A percentile compares a stretch with the other conserved stretches of the same genome.
These are phyloP conservation scores for Phortica okadai DNA, from an alignment of 2,888 invertebrate species.

Conservation along the genomic window DNA sequence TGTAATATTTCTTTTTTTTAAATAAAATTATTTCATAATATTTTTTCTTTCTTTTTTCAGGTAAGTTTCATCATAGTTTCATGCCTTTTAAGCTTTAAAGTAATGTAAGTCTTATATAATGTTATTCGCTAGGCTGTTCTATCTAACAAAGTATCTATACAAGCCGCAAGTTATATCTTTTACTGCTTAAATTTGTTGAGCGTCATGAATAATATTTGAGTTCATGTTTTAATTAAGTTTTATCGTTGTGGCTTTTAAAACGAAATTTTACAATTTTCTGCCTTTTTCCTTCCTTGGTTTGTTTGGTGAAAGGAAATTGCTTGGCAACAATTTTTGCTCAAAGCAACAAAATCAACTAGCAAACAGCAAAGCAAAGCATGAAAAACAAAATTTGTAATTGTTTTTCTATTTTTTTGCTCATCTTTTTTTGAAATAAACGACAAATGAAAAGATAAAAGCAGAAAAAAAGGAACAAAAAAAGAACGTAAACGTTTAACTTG, in stretches of 20 bases:
- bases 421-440: not conserved
- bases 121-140: not conserved
- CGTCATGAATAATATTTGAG: too few relatives aligned
- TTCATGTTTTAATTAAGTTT: too few relatives aligned
- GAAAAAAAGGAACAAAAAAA: not conserved
- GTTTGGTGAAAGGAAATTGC: slow-evolving; percentile 9
- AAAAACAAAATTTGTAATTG: not conserved
- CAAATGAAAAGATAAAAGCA: not conserved
- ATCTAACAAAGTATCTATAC: too few relatives aligned
- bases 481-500: not conserved
- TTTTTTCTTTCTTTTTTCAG: slow-evolving; percentile 2
- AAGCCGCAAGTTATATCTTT: too few relatives aligned
- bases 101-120: not conserved
- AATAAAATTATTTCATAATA: not conserved
- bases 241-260: too few relatives aligned
- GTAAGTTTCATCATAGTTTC: slow-evolving; percentile 2
- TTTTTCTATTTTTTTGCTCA: not conserved
- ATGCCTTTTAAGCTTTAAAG: not conserved
- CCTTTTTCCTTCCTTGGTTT: not conserved
- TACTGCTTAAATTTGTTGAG: too few relatives aligned
- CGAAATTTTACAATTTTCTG: not conserved
- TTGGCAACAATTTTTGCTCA: not conserved
- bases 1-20: not conserved
- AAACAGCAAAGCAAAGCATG: not conserved
- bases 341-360: not conserved